phyloP scores from a whole-genome alignment of 2,113 vertebrate genomes.

The Cebus imitator region DNA sequence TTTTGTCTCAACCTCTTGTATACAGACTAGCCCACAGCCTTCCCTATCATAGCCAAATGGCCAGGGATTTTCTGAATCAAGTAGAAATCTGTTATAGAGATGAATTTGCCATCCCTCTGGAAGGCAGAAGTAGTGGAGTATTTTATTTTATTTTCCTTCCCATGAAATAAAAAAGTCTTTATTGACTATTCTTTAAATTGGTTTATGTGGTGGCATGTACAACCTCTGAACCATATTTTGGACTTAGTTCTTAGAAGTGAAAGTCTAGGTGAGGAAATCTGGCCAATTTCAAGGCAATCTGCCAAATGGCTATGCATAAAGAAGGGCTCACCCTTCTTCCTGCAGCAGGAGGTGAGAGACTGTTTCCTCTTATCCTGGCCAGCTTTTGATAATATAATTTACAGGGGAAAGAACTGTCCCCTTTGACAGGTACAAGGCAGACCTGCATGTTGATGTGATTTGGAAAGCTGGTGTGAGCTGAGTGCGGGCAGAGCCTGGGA shows the following conservation, averaged over 20 bases:
- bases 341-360: not conserved
- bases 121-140: not conserved
- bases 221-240: not conserved
- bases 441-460: not conserved
- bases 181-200: not conserved
- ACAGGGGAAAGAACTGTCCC: not conserved
- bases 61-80: not conserved
- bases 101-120: not conserved
- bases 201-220: not conserved
- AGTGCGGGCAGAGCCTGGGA: not conserved
- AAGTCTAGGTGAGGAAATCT: not conserved
- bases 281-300: not conserved
- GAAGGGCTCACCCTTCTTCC: not conserved
- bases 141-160: not conserved
- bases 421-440: not conserved
- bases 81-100: not conserved
- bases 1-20: not conserved
- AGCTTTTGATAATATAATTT: not conserved
- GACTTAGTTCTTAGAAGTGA: not conserved
- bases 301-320: fast-evolving
- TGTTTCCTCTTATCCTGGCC: not conserved
- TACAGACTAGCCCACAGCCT: not conserved
- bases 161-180: not conserved
- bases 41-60: not conserved
- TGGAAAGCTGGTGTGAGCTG: not conserved